phyloP scores from a whole-genome alignment of 2,797 vertebrate species.

The Pseudomugil tenellus region DNA sequence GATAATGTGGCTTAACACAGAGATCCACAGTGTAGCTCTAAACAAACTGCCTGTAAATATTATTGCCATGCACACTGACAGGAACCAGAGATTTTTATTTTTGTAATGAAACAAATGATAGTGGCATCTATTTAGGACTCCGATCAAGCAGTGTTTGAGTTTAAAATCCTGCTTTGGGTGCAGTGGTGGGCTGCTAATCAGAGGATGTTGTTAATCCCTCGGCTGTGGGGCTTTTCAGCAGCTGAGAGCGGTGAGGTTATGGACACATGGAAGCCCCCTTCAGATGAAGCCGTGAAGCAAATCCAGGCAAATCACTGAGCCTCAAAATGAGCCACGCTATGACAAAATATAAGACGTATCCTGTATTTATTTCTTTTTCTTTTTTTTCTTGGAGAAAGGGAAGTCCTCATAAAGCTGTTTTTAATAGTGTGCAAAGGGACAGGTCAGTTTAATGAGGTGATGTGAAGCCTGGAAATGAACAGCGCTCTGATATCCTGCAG shows the following conservation, averaged over 20 bases:
- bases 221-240: conserved; percentile 70
- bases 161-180: conserved; percentile 48
- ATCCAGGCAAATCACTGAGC: conserved; percentile 62
- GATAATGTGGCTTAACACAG: conserved; percentile 17
- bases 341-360: conserved; percentile 26
- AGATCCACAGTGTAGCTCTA: conserved; percentile 2
- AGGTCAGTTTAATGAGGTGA: conserved; percentile 71
- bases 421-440: conserved; percentile 58
- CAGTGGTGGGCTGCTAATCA: conserved; percentile 72
- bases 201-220: conserved; percentile 72
- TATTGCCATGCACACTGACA: conserved; percentile 1
- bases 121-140: conserved; percentile 8
- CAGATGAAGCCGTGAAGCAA: conserved; percentile 60
- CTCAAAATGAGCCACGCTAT: conserved; percentile 43
- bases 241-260: conserved; percentile 64
- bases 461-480: conserved; percentile 70
- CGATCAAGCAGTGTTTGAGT: conserved; percentile 35
- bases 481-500: conserved; percentile 66
- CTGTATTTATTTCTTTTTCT: not conserved
- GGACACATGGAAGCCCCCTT: conserved; percentile 53
- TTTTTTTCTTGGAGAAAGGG: conserved; percentile 1
- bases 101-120: conserved; percentile 16
- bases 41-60: conserved; percentile 4
- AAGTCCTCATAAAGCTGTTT: conserved; percentile 39
- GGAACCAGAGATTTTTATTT: conserved; percentile 7